A percentile compares a stretch with the other conserved stretches of the same genome.
phyloP scores from a whole-genome alignment of 2,113 vertebrate genomes.

The Falcunculus frontatus region DNA sequence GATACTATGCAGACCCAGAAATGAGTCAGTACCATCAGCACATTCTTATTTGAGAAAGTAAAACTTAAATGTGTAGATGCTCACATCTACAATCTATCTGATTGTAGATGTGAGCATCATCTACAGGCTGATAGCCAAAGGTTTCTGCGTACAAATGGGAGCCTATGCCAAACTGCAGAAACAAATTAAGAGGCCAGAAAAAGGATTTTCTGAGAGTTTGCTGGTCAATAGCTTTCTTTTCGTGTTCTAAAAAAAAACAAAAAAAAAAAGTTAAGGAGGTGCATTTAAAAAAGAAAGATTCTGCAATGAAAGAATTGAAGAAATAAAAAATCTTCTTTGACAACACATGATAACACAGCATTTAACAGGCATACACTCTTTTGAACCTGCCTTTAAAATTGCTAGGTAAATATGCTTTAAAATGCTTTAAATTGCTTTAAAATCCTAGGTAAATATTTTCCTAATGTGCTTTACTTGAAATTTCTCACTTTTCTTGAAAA shows the following conservation, averaged over 20 bases:
- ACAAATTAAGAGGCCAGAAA: not conserved
- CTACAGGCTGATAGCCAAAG: not conserved
- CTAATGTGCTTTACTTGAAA: not conserved
- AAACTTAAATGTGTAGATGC: no score
- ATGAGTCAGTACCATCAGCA: constrained; percentile 9
- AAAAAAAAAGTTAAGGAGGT: not conserved
- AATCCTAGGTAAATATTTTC: not conserved
- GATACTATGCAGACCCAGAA: not conserved
- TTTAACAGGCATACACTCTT: not conserved
- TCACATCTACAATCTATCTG: no score
- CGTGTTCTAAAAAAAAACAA: no score
- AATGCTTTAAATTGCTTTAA: no score
- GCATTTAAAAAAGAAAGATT: not conserved
- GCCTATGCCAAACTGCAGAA: not conserved
- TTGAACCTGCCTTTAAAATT: not conserved
- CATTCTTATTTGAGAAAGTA: not conserved
- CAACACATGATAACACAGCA: not conserved
- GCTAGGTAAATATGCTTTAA: not conserved
- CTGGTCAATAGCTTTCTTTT: not conserved
- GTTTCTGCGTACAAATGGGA: not conserved
- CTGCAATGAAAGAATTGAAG: not conserved
- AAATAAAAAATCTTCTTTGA: not conserved
- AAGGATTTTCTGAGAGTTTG: not conserved
- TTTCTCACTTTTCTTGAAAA: not conserved
- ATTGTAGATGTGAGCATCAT: not conserved